Base-by-base conservation (phyloP, 2,888 invertebrate genomes). In the Listrodromus nycthemerus region DNA sequence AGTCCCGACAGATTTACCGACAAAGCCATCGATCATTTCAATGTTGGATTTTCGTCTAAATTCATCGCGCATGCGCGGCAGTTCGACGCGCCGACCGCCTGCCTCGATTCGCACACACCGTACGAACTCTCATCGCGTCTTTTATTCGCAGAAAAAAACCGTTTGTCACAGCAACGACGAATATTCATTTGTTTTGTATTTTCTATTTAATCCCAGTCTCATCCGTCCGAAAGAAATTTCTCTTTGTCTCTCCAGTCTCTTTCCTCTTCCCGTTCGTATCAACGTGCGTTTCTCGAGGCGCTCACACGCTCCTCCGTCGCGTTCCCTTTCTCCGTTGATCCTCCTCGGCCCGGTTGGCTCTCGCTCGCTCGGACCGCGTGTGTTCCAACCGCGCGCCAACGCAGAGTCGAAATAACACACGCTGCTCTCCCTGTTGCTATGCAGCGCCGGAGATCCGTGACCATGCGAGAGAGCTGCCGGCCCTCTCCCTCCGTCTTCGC, bases 391-490 rank as follows among this genome's bases (percentile, higher is more conserved):
- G 79, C 87, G 83, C 83, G 83, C 79, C 82, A 83, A 78, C 82
- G 84, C 77, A 85, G 65, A 75, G 80, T 69, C 76, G 89, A 88
- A 85, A 86, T 86, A 55, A 90, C 85, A 85, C 88, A 88, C 67
- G 77, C 81, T 66, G 50, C 88, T 89, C 90, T 90, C 89, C 89
- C 90, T 92, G 92, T 92, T 92, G 92, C 92, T 92, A 92, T 92
- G 92, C 92, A 92, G 91, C 88, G 83, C 55, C 52, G 80, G 66
- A 76, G 87, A 89, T 86, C 87, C 85, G 79, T 85, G 83, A 81
- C 70, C 74, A 77, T 78, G 69, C 83, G 79, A 45, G 21, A 21
- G 55, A 71, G 76, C 65, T 58, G 52, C 55, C 84, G 73, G 77
- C 70, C 63, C 74, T 63, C 74, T 67, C 63, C 70, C 69, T 13